Percentiles rank a stretch among this genome's conserved stretches.
These are phyloP conservation scores for Labeo rohita DNA, from an alignment of 2,113 vertebrate genomes.

Conservation along the genomic window DNA sequence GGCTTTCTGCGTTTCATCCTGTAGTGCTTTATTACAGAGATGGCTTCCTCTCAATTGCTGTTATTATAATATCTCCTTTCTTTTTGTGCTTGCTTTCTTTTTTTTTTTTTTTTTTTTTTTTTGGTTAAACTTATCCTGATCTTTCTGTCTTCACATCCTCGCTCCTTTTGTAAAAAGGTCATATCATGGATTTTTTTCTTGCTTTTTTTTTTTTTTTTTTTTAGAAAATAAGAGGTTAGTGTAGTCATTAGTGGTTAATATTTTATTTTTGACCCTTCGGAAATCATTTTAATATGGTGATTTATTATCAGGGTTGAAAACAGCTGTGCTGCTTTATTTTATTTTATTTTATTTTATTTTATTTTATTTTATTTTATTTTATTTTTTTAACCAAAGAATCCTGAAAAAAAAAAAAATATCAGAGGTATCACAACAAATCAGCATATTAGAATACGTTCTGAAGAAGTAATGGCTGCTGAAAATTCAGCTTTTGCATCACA, in stretches of 20 bases:
- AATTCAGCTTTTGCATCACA: background rate
- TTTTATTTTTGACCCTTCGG: background rate
- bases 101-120: background rate
- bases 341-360: background rate
- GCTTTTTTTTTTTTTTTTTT: background rate
- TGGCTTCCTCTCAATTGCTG: constrained; percentile 53
- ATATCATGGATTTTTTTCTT: background rate
- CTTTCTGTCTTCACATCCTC: constrained; percentile 50
- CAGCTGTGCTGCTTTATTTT: no score
- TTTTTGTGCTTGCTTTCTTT: constrained; percentile 7
- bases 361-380: no score
- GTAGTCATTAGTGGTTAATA: background rate
- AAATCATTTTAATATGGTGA: background rate
- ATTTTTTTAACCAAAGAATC: background rate
- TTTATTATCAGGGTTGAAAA: no score
- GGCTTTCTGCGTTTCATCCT: constrained; percentile 48
- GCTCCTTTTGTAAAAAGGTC: constrained; percentile 59
- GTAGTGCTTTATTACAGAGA: constrained; percentile 50
- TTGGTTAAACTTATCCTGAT: background rate
- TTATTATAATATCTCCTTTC: constrained; percentile 40
- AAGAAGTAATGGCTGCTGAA: background rate
- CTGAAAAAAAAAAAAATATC: background rate
- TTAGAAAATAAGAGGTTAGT: background rate
- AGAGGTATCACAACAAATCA: background rate
- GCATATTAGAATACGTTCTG: background rate